Base-by-base conservation (phyloP, 2,888 invertebrate species). In the Agrilus mali region DNA sequence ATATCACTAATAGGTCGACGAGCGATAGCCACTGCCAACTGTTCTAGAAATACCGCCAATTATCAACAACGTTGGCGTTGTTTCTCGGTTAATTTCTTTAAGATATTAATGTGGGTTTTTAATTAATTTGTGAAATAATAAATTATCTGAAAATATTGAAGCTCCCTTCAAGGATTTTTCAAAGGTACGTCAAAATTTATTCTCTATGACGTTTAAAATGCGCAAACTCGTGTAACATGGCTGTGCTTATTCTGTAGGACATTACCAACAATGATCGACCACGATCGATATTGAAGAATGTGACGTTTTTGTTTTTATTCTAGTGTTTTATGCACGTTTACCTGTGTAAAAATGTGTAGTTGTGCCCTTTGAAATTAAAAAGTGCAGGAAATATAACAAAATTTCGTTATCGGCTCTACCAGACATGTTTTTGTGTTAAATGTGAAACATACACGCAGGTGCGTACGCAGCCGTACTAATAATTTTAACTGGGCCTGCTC, bases 381-480 rank as follows among this genome's bases (percentile, higher is more conserved):
- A 58, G 54, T 53, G 52, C 50, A 49, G 49, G 47, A 52, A 56
- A 55, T 56, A 57, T 47, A 51, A 49, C 48, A 56, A 57, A 58
- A 59, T 59, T 55, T 51, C 50, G 54, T 55, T 63, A 61, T 60
- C 57, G 58, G 59, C 59, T 60, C 59, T 59, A 60, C 56, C 60
- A 64, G 62, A 61, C 61, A 60, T 64, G 65, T 64, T 66, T 65
- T 66, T 63, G 59, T 63, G 60, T 60, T 67, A 65, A 66, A 66
- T 65, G 62, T 62, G 58, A 55, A 57, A 61, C 66, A 71, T 70
- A 72, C 82, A 86, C 86, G 85, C 86, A 89, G 86, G 88, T 88
- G 87, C 88, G 87, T 87, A 89, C 88, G 89, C 89, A 89, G 88
- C 78, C 86, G 86, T 86, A 83, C 78, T 80, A 80, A 76, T 77